phyloP scores from a whole-genome alignment of 2,888 invertebrate species.

The Ectemnius continuus region DNA sequence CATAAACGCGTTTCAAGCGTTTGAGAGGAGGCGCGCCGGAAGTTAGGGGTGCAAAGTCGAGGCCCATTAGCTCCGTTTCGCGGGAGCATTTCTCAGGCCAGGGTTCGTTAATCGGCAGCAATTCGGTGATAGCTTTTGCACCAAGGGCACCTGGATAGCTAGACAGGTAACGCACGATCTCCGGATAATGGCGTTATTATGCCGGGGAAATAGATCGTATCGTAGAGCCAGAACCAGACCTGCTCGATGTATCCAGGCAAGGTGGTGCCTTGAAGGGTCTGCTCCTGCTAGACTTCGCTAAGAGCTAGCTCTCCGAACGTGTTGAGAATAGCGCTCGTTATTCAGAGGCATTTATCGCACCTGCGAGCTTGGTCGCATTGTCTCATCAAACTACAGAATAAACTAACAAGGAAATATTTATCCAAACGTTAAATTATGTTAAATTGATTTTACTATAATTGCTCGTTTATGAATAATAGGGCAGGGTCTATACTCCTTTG shows the following conservation, averaged over 20 bases:
- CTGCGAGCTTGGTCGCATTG: constrained; percentile 30
- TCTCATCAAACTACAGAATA: not conserved
- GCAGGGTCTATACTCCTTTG: too few species aligned
- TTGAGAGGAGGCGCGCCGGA: too few species aligned
- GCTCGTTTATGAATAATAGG: too few species aligned
- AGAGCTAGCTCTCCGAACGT: constrained; percentile 22
- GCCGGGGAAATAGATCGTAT: constrained; percentile 57
- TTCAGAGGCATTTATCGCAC: constrained; percentile 34
- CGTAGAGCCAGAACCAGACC: constrained; percentile 60
- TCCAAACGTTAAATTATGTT: too few species aligned
- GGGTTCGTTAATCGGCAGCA: constrained; percentile 49
- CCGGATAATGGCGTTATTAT: constrained; percentile 63
- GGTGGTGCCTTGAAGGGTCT: constrained; percentile 37
- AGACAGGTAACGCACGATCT: constrained; percentile 45
- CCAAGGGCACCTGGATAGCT: constrained; percentile 29
- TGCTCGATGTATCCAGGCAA: constrained; percentile 36
- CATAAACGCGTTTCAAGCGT: too few species aligned
- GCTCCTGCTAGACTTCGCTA: constrained; percentile 18
- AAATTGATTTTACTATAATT: too few species aligned
- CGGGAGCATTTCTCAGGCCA: constrained; percentile 29
- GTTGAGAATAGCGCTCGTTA: constrained; percentile 35
- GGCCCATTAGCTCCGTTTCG: constrained; percentile 44
- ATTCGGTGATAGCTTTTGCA: constrained; percentile 33
- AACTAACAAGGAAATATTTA: too few species aligned
- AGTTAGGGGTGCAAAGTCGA: constrained; percentile 34